Percentiles rank a stretch among this genome's conserved stretches.
Conservation (phyloP, 2,888 invertebrate genomes). For the Steinernema scapterisci region DNA sequence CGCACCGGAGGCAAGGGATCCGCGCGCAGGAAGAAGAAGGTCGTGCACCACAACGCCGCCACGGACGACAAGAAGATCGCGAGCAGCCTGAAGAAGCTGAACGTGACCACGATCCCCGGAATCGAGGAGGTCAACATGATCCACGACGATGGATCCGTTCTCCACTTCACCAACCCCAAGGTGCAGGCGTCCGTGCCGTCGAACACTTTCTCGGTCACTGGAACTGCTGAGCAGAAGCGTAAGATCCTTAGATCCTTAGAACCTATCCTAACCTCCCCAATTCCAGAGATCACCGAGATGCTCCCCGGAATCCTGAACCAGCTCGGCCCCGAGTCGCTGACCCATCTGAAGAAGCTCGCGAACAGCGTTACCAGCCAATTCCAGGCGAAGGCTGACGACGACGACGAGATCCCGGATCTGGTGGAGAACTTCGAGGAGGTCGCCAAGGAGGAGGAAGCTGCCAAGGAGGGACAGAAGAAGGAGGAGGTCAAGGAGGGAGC, state of each 20-base stretch:
- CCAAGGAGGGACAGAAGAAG: too few relatives aligned
- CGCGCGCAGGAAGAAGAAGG: slow-evolving; percentile 99
- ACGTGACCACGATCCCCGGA: slow-evolving; percentile 97
- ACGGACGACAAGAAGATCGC: slow-evolving; percentile 99
- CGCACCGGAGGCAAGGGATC: slow-evolving; percentile 76
- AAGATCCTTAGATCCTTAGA: slow-evolving; percentile 47
- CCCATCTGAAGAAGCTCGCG: slow-evolving; percentile 82
- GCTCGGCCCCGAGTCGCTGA: slow-evolving; percentile 92
- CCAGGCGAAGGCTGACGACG: slow-evolving; percentile 40
- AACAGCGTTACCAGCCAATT: slow-evolving; percentile 66
- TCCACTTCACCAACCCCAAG: slow-evolving; percentile 99
- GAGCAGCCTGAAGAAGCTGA: slow-evolving; percentile 93
- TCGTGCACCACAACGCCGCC: slow-evolving; percentile 96
- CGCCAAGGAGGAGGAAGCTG: slow-evolving; percentile 65
- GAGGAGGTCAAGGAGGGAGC: too few relatives aligned
- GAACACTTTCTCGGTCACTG: slow-evolving; percentile 98
- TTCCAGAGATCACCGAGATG: slow-evolving; percentile 89
- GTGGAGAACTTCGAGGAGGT: slow-evolving; percentile 98
- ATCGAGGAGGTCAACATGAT: slow-evolving; percentile 99
- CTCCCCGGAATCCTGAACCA: slow-evolving; percentile 96
- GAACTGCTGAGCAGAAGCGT: slow-evolving; percentile 93
- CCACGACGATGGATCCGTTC: slow-evolving; percentile 97
- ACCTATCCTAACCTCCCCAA: not conserved
- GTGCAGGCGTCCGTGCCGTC: slow-evolving; percentile 98
- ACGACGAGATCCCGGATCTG: slow-evolving; percentile 74